Evolutionary conservation across 2,888 invertebrate species (phyloP).

Genomic region (Carterocephalus palaemon): DNA sequence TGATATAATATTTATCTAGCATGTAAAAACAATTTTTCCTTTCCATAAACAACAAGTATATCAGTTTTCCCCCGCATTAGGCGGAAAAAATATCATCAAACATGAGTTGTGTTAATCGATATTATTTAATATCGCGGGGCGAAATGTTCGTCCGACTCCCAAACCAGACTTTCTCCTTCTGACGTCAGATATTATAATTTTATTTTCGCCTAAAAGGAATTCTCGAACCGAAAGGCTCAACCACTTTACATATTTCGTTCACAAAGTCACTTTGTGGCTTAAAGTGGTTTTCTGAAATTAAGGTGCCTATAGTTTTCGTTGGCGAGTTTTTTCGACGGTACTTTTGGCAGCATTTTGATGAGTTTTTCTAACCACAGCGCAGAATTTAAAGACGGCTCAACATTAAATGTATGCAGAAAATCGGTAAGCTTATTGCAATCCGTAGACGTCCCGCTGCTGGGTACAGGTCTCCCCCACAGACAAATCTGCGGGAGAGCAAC

Average conservation of each 20-base stretch:
- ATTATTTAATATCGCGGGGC: constrained; percentile 43
- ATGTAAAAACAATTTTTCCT: constrained; percentile 13
- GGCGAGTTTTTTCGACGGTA: neutral
- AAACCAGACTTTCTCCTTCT: constrained; percentile 8
- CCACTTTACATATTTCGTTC: constrained; percentile 9
- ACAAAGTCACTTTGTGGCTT: constrained; percentile 16
- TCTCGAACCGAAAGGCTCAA: constrained; percentile 9
- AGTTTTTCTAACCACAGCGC: no score
- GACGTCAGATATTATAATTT: constrained; percentile 28
- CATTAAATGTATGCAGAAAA: no score
- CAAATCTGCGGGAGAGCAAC: no score
- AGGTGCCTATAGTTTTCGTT: constrained; percentile 12
- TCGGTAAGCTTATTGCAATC: no score
- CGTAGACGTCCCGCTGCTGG: no score
- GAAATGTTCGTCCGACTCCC: constrained; percentile 30
- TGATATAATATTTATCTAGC: no score
- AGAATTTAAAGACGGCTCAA: no score
- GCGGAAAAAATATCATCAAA: constrained; percentile 9
- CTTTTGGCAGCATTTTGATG: constrained; percentile 9
- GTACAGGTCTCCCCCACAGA: no score
- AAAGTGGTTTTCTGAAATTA: constrained; percentile 12
- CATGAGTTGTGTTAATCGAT: constrained; percentile 43
- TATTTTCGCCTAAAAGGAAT: constrained; percentile 26
- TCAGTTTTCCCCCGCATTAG: neutral
- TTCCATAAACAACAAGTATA: constrained; percentile 17